Percentiles rank a stretch among this genome's conserved stretches.
phyloP scores from a whole-genome alignment of 2,888 invertebrate species.

The Reticulitermes lucifugus region DNA sequence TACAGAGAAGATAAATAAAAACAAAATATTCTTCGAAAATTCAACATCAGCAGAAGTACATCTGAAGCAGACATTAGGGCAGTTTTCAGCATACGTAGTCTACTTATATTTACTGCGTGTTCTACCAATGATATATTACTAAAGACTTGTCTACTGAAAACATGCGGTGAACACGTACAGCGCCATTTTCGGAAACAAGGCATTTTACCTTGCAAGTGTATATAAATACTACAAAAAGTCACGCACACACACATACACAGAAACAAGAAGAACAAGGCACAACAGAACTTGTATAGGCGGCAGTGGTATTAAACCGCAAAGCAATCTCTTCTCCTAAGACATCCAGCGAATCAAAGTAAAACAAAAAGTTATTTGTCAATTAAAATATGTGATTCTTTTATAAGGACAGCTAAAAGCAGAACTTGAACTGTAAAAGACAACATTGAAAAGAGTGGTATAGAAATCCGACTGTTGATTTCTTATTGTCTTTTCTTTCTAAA shows the following conservation, averaged over 20 bases:
- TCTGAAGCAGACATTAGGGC: conserved; percentile 5
- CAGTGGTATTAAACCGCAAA: conserved; percentile 12
- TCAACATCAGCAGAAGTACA: neutral
- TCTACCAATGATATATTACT: conserved; percentile 44
- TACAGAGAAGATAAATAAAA: neutral
- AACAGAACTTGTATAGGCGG: neutral
- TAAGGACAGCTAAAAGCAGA: conserved; percentile 18
- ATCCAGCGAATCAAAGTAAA: conserved; percentile 34
- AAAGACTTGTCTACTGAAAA: conserved; percentile 42
- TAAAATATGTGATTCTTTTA: conserved; percentile 47
- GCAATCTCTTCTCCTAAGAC: neutral
- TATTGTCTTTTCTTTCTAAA: conserved; percentile 20
- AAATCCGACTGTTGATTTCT: conserved; percentile 2
- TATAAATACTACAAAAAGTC: conserved; percentile 21
- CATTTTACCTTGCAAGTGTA: conserved; percentile 39
- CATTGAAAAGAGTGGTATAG: conserved; percentile 8
- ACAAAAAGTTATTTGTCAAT: conserved; percentile 48
- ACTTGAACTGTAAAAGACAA: conserved; percentile 5
- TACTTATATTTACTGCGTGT: conserved; percentile 45
- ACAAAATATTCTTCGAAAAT: neutral
- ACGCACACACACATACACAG: neutral
- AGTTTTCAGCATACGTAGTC: neutral
- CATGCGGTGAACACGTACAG: conserved; percentile 41
- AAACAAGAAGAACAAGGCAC: neutral
- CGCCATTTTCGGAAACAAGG: conserved; percentile 47